phyloP scores from a whole-genome alignment of 2,113 vertebrate genomes.

The Tretioscincus oriximinensis region DNA sequence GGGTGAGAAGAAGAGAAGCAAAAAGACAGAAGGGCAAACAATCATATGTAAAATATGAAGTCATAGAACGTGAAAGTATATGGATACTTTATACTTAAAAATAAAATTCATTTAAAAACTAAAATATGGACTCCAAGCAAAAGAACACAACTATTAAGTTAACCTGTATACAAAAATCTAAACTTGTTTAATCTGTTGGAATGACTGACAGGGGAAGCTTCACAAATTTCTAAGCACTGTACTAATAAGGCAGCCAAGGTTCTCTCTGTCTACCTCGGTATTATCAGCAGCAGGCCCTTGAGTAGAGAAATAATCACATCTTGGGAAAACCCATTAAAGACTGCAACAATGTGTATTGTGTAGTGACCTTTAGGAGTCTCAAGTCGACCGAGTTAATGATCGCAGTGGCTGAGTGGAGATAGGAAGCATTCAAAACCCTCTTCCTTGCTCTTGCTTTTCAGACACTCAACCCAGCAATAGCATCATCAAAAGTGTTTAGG shows the following conservation, averaged over 20 bases:
- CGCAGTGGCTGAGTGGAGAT: conserved; percentile 26
- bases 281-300: neutral
- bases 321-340: conserved; percentile 58
- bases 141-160: neutral
- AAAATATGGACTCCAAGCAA: neutral
- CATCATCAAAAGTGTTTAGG: neutral
- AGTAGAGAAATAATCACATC: conserved; percentile 35
- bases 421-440: conserved; percentile 35
- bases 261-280: conserved; percentile 17
- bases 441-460: neutral
- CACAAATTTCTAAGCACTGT: neutral
- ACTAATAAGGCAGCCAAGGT: neutral
- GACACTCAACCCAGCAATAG: neutral
- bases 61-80: too few species aligned
- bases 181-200: neutral
- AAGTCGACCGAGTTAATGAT: conserved; percentile 61
- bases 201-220: neutral
- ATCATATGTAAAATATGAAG: too few species aligned
- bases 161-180: neutral
- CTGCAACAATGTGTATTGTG: conserved; percentile 59
- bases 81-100: too few species aligned
- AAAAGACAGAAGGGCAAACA: too few species aligned
- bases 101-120: too few species aligned
- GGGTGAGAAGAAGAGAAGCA: too few species aligned
- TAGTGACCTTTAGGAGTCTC: conserved; percentile 50